These are phyloP conservation scores for Folsomia manolachei DNA, from an alignment of 2,888 invertebrate species.

Conservation along the genomic window DNA sequence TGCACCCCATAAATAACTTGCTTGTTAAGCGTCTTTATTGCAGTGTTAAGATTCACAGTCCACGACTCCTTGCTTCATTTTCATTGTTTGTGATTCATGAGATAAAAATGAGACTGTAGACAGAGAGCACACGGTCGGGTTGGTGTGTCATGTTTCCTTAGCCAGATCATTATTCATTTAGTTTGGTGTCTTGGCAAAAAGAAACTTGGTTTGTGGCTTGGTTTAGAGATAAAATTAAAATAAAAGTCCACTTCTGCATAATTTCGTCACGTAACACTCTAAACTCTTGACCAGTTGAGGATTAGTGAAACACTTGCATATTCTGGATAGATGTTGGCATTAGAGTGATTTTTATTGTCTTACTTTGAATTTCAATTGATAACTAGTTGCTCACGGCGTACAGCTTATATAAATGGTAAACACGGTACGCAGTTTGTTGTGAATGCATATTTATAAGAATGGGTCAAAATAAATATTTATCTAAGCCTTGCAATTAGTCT, in stretches of 20 bases:
- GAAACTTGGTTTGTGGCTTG: neutral
- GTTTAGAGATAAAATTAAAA: neutral
- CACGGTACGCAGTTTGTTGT: no score
- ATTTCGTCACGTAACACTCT: neutral
- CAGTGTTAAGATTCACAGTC: neutral
- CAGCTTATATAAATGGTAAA: no score
- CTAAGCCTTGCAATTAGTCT: no score
- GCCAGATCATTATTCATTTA: neutral
- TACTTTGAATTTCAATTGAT: no score
- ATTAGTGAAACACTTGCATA: no score
- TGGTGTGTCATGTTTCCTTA: constrained; percentile 1
- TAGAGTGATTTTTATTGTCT: no score
- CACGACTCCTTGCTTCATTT: no score
- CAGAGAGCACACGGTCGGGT: constrained; percentile 10
- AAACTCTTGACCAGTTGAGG: neutral
- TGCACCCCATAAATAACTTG: neutral
- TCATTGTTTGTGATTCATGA: constrained; percentile 2
- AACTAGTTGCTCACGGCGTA: no score
- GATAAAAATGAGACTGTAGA: constrained; percentile 8
- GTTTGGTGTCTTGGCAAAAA: neutral
- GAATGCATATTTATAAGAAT: no score
- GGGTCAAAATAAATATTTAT: no score
- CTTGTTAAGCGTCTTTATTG: neutral
- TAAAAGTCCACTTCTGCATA: constrained; percentile 3
- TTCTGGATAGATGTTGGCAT: no score